Evolutionary conservation across 64 coral and sea anemone species (phyloP).

Genomic region (Anthopleura sola): DNA sequence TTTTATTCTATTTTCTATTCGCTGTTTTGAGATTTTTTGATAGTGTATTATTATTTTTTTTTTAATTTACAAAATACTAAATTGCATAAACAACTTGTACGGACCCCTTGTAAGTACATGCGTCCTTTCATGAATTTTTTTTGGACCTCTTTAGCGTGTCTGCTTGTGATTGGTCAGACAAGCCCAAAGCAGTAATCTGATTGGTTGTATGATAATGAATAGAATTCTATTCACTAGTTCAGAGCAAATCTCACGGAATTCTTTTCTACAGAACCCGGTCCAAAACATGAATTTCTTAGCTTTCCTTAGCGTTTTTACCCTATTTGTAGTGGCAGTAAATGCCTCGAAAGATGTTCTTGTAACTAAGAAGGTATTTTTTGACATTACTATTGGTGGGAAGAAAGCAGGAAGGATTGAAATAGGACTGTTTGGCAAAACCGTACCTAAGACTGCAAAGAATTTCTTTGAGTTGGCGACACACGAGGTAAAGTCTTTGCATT

Average conservation of each 20-base stretch:
- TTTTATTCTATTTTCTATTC: too few relatives aligned
- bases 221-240: neutral
- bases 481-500: constrained; percentile 55
- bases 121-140: neutral
- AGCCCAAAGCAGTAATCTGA: neutral
- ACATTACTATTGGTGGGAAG: constrained; percentile 72
- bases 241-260: neutral
- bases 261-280: neutral
- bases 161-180: neutral
- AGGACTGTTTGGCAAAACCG: constrained; percentile 79
- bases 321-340: constrained; percentile 1
- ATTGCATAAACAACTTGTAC: too few relatives aligned
- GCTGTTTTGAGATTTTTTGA: neutral
- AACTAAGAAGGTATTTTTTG: constrained; percentile 76
- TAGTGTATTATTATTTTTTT: neutral
- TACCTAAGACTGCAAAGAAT: constrained; percentile 81
- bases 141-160: neutral
- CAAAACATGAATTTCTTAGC: neutral
- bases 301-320: neutral
- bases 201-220: constrained; percentile 3
- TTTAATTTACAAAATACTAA: too few relatives aligned
- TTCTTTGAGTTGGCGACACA: constrained; percentile 60
- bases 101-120: too few relatives aligned
- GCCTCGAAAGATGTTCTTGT: constrained; percentile 38
- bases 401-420: constrained; percentile 78